Percentiles rank a stretch among this genome's conserved stretches.
Conservation (phyloP, 2,113 vertebrate genomes). For the Trematomus loennbergii region DNA sequence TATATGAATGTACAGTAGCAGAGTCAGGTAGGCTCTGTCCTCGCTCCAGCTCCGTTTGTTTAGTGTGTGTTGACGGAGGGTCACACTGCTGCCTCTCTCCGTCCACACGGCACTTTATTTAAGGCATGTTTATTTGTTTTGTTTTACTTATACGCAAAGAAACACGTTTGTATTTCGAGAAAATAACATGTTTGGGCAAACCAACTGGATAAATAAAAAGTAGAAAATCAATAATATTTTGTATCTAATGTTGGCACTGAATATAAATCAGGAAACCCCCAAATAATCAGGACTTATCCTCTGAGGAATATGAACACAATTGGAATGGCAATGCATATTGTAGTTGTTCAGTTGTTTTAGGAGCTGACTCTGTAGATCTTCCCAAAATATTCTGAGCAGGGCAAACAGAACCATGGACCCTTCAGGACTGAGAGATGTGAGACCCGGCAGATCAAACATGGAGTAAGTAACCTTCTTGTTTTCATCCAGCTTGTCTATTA, state of each 20-base stretch:
- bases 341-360: not conserved
- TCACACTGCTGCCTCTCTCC: constrained; percentile 63
- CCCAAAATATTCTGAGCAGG: not conserved
- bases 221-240: not conserved
- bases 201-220: too few relatives aligned
- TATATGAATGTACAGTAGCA: too few relatives aligned
- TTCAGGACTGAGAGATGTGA: not conserved
- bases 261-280: not conserved
- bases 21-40: not conserved
- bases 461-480: not conserved
- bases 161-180: too few relatives aligned
- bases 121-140: too few relatives aligned
- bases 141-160: too few relatives aligned
- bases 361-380: too few relatives aligned
- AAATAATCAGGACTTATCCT: not conserved
- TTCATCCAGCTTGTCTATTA: too few relatives aligned
- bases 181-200: too few relatives aligned
- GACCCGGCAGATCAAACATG: not conserved
- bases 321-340: not conserved
- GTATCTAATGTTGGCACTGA: not conserved
- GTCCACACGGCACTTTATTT: constrained; percentile 46
- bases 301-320: too few relatives aligned
- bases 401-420: not conserved
- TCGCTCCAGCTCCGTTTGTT: not conserved
- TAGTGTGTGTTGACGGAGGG: not conserved